Percentiles rank a stretch among this genome's conserved stretches.
Evolutionary conservation across 2,797 vertebrate genomes (phyloP).

Genomic region (Hipposideros larvatus): DNA sequence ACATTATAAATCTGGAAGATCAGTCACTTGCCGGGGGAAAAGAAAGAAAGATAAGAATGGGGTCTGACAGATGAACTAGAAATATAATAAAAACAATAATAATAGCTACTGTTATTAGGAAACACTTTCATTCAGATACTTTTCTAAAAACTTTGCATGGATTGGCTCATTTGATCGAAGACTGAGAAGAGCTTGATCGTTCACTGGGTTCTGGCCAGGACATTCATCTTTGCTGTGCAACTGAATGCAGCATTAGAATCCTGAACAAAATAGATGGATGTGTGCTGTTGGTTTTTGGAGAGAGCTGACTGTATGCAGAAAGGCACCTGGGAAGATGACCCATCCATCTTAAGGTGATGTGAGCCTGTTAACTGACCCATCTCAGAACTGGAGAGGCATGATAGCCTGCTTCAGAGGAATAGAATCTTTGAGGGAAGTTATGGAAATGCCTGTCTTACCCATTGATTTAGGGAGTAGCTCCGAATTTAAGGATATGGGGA

Average conservation of each 20-base stretch:
- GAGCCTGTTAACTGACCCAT: neutral
- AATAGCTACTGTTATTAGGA: neutral
- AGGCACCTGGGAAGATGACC: neutral
- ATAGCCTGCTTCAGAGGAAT: neutral
- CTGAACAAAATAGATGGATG: neutral
- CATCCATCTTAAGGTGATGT: neutral
- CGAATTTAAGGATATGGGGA: neutral
- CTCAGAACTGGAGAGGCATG: neutral
- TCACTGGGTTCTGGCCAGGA: conserved; percentile 46
- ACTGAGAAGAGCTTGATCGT: conserved; percentile 4
- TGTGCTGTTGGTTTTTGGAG: conserved; percentile 3
- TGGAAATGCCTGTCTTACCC: neutral
- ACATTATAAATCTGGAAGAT: conserved; percentile 10
- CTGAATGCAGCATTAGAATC: conserved; percentile 16
- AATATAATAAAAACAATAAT: neutral
- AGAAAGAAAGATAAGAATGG: neutral
- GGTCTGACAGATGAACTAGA: neutral
- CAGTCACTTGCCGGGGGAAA: neutral
- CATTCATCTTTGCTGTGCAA: conserved; percentile 58
- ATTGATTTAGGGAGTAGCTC: neutral
- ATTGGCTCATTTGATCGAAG: conserved; percentile 26
- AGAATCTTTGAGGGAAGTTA: neutral
- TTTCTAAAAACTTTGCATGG: conserved; percentile 38
- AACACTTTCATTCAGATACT: neutral
- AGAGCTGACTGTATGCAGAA: neutral